A percentile compares a stretch with the other conserved stretches of the same genome.
These are phyloP conservation scores for Iguana delicatissima DNA, from an alignment of 2,797 vertebrate species.

Conservation along the genomic window DNA sequence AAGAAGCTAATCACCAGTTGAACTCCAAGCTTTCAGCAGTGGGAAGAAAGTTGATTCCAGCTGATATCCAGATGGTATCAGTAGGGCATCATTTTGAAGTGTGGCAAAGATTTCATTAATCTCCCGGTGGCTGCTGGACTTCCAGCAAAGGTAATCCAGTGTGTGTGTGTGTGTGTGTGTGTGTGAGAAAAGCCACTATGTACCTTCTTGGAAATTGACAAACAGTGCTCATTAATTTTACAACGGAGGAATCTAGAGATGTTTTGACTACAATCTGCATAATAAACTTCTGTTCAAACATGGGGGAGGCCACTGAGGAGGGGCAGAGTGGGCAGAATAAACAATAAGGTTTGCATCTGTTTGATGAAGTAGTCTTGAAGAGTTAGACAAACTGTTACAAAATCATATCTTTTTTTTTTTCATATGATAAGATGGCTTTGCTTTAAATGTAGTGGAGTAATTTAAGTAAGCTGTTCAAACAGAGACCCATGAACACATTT, in stretches of 20 bases:
- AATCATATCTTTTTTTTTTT: neutral
- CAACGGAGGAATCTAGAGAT: constrained; percentile 22
- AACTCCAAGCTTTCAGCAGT: constrained; percentile 44
- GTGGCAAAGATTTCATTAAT: constrained; percentile 60
- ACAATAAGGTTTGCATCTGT: constrained; percentile 37
- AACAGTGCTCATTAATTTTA: constrained; percentile 60
- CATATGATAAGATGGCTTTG: neutral
- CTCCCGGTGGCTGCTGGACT: constrained; percentile 53
- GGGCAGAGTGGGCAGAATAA: neutral
- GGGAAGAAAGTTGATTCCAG: constrained; percentile 49
- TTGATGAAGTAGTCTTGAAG: constrained; percentile 38
- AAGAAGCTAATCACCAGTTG: constrained; percentile 52
- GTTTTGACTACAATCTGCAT: constrained; percentile 37
- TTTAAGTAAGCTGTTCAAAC: neutral
- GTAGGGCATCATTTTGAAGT: constrained; percentile 61
- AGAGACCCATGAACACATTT: neutral
- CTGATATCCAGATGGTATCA: constrained; percentile 56
- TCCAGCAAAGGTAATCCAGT: constrained; percentile 55
- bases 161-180: neutral
- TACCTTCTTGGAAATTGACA: constrained; percentile 27
- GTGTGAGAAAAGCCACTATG: constrained; percentile 18
- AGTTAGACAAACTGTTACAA: constrained; percentile 44
- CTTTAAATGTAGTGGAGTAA: neutral
- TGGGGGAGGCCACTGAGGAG: constrained; percentile 34
- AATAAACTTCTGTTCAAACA: constrained; percentile 59